Conservation (phyloP, 2,888 invertebrate genomes). For the Drosophila emarginata region DNA sequence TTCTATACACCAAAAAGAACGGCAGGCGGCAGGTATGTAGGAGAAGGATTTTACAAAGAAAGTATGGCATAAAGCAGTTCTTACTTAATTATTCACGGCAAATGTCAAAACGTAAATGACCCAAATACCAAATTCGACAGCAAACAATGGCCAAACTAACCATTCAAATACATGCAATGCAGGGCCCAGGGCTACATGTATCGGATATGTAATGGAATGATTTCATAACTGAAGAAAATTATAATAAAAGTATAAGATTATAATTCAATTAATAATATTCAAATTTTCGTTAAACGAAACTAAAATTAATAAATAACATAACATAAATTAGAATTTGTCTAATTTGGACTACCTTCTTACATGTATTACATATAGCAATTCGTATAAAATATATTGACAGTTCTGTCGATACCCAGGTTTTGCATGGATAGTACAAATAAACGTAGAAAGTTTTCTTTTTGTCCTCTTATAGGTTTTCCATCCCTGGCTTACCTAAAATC, state of each 20-base stretch:
- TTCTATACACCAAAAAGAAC: constrained; percentile 30
- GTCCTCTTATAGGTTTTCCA: neutral
- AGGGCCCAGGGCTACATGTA: neutral
- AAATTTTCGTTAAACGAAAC: too few relatives aligned
- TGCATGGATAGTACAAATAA: neutral
- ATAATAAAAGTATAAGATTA: neutral
- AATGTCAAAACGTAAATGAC: constrained; percentile 46
- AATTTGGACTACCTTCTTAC: too few relatives aligned
- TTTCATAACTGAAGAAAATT: constrained; percentile 2
- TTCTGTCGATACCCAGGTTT: neutral
- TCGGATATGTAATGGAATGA: constrained; percentile 6
- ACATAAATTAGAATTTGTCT: too few relatives aligned
- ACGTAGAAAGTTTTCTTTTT: neutral
- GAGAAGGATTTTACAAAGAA: constrained; percentile 2
- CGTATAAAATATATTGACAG: neutral
- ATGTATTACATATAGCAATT: too few relatives aligned
- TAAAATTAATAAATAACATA: too few relatives aligned
- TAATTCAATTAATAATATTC: neutral
- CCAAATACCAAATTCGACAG: constrained; percentile 43
- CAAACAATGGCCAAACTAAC: constrained; percentile 45
- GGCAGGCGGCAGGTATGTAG: neutral
- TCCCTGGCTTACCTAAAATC: constrained; percentile 40
- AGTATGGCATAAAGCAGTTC: neutral
- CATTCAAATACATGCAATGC: constrained; percentile 45
- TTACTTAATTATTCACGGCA: constrained; percentile 46